Evolutionary conservation across 2,888 invertebrate species (phyloP).

Genomic region (Girardia tigrina): DNA sequence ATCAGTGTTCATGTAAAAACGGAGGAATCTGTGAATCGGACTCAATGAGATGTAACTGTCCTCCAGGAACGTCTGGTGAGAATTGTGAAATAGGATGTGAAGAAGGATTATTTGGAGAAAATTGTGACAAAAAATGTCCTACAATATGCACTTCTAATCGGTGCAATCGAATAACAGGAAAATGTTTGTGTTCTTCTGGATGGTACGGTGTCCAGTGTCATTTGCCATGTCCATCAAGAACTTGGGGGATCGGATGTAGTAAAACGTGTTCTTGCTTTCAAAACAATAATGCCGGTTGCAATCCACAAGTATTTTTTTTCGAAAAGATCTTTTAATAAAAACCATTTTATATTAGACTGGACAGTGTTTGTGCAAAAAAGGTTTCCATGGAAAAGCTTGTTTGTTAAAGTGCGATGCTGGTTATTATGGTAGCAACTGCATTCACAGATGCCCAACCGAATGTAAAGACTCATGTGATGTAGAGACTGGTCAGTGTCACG

Average conservation of each 20-base stretch:
- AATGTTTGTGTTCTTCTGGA: neutral
- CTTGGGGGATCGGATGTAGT: neutral
- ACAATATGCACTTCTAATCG: neutral
- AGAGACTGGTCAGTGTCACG: neutral
- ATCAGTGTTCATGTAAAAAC: neutral
- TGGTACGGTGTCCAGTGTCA: neutral
- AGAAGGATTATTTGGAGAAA: neutral
- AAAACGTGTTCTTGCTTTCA: neutral
- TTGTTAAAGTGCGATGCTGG: neutral
- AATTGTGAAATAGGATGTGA: neutral
- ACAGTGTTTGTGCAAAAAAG: neutral
- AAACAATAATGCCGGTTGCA: neutral
- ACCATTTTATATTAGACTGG: neutral
- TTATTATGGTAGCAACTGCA: neutral
- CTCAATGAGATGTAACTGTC: neutral
- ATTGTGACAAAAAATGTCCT: neutral
- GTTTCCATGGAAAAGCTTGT: neutral
- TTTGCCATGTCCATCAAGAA: neutral
- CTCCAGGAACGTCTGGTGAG: neutral
- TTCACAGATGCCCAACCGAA: neutral
- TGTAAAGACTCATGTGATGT: neutral
- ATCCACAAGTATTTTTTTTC: neutral
- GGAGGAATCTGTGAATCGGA: neutral
- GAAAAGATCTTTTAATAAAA: neutral
- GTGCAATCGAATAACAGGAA: neutral